A percentile compares a stretch with the other conserved stretches of the same genome.
These are phyloP conservation scores for Vultur gryphus DNA, from an alignment of 2,797 vertebrate genomes.

Conservation along the genomic window DNA sequence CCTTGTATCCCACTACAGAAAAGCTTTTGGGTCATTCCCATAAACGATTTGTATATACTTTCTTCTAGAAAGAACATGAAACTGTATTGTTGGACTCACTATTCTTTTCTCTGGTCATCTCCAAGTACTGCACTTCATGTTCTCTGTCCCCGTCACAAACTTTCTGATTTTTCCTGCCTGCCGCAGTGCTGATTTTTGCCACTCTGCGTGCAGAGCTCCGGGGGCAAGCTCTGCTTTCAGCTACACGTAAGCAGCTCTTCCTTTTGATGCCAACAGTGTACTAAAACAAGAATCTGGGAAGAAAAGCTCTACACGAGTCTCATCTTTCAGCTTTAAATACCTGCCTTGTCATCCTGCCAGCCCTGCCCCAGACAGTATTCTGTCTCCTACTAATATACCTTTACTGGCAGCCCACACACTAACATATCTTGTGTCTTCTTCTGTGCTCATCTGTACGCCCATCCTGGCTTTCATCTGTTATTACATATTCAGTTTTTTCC, in stretches of 20 bases:
- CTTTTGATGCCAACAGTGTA: background rate
- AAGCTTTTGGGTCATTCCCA: background rate
- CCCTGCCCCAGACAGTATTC: background rate
- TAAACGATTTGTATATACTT: rapidly evolving
- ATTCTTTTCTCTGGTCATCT: background rate
- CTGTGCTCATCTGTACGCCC: background rate
- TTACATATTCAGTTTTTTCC: background rate
- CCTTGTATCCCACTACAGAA: background rate
- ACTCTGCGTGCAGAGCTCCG: background rate
- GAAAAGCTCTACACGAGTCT: background rate
- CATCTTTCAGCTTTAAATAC: background rate
- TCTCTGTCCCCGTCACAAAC: background rate
- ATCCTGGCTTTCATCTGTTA: background rate
- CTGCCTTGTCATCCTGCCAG: background rate
- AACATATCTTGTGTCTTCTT: background rate
- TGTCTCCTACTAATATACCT: background rate
- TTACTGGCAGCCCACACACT: background rate
- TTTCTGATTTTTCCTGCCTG: background rate
- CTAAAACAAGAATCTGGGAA: background rate
- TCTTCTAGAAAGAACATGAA: background rate
- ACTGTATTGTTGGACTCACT: rapidly evolving
- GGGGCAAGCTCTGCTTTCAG: background rate
- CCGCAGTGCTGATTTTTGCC: background rate
- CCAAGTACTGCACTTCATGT: background rate
- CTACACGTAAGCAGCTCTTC: background rate